Evolutionary conservation across 2,888 invertebrate species (phyloP).

Genomic region (Stictocephala bisonia): DNA sequence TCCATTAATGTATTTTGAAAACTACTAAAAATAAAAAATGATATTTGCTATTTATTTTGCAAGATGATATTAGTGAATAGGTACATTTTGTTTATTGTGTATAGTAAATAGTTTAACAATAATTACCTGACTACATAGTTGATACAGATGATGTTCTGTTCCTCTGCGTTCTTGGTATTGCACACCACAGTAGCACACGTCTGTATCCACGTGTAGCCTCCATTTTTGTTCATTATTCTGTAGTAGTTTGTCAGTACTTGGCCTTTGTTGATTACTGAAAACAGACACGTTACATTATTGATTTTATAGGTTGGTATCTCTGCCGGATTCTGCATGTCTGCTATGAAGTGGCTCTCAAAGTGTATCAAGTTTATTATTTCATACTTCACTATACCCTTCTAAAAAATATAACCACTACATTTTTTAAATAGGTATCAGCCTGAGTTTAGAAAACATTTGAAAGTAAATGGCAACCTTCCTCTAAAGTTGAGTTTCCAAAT

Average conservation of each 20-base stretch:
- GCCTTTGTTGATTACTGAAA: constrained; percentile 94
- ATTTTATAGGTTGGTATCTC: too few relatives aligned
- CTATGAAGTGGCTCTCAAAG: too few relatives aligned
- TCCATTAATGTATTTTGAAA: too few relatives aligned
- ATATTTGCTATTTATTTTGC: too few relatives aligned
- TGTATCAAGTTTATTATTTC: too few relatives aligned
- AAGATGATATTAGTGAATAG: constrained; percentile 12
- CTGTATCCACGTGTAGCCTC: constrained; percentile 97
- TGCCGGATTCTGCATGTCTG: too few relatives aligned
- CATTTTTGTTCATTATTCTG: constrained; percentile 94
- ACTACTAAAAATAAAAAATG: too few relatives aligned
- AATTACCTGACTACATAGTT: constrained; percentile 95
- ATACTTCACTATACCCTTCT: too few relatives aligned
- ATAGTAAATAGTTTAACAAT: background rate
- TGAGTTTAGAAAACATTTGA: too few relatives aligned
- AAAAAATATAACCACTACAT: too few relatives aligned
- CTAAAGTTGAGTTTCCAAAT: too few relatives aligned
- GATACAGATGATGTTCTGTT: constrained; percentile 97
- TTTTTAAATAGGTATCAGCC: background rate
- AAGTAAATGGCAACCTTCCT: too few relatives aligned
- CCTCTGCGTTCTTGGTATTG: constrained; percentile 94
- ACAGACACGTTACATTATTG: constrained; percentile 62
- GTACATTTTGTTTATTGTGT: background rate
- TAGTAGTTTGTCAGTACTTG: constrained; percentile 97
- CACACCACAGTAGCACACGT: constrained; percentile 97